Evolutionary conservation across 1,140 invertebrate species (phyloP), one percentile per base, ranked within the genome.

Genomic region (Drosophila nasuta): DNA sequence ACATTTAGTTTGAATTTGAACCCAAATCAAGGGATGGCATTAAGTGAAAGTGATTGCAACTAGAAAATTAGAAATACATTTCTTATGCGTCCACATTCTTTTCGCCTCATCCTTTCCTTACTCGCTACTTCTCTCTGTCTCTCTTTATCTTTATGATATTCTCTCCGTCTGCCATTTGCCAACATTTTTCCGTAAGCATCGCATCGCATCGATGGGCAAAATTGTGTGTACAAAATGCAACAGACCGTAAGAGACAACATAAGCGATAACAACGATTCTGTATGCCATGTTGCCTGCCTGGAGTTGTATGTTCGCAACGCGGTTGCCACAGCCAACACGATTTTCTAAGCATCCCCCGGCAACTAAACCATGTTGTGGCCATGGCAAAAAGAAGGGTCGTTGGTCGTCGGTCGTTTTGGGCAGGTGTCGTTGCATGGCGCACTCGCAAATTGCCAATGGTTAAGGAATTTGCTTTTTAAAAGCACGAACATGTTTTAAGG

Each of bases 161-260:
- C 11, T 45, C 15, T 28, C 2, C 5, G 20, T 58, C 15, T 58
- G 7, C 33, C 43, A n/a, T 15, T 41, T 11, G 1, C 6, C 33
- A 43, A 28, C 11, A 10, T 54, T 58, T 43, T 65, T 65, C 35
- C 28, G 49, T 17, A 25, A 49, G 1, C 20, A 11, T 59, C 71
- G 63, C 56, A 54, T 45, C 56, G 51, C 56, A 54, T 52, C 63
- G 51, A 49, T 57, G 64, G 45, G 15, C 43, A 62, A 68, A 74
- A 65, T 57, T 59, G 25, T 17, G 30, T 78, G 76, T 89, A 68
- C 67, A 81, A 77, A 91, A 75, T 89, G 83, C 88, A 91, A 75
- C 79, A 88, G 88, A 91, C 88, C 88, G 88, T 91, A 91, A 91
- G 88, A 91, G 88, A 91, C 88, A 88, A 89, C 85, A 87, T 88